phyloP scores from a whole-genome alignment of 2,888 invertebrate genomes.

The Actias luna region DNA sequence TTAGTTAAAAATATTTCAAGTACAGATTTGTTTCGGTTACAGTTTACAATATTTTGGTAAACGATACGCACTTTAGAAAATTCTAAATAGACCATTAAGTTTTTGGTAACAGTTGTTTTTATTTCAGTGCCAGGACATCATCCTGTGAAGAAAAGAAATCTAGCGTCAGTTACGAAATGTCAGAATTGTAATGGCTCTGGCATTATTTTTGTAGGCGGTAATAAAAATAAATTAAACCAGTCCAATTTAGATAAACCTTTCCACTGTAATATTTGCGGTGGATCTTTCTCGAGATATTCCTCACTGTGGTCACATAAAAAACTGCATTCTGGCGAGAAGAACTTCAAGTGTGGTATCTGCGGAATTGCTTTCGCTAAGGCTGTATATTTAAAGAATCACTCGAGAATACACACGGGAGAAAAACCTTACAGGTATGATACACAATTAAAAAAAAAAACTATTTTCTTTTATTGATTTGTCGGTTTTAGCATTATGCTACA shows the following conservation, averaged over 20 bases:
- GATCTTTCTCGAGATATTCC: slow-evolving; percentile 91
- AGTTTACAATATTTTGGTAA: too few relatives aligned
- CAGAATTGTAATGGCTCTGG: slow-evolving; percentile 95
- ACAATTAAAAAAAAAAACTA: too few relatives aligned
- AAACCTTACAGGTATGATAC: slow-evolving; percentile 70
- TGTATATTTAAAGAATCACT: slow-evolving; percentile 94
- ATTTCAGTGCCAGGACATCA: slow-evolving; percentile 82
- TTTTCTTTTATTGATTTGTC: too few relatives aligned
- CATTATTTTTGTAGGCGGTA: slow-evolving; percentile 89
- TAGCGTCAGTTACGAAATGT: slow-evolving; percentile 92
- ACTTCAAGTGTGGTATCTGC: slow-evolving; percentile 94
- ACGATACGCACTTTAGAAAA: too few relatives aligned
- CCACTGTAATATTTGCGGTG: slow-evolving; percentile 94
- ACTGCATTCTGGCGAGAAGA: slow-evolving; percentile 90
- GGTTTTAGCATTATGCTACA: too few relatives aligned
- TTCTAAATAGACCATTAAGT: background rate
- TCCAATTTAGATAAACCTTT: slow-evolving; percentile 89
- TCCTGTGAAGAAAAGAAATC: slow-evolving; percentile 91
- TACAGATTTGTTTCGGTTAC: too few relatives aligned
- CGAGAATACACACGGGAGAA: slow-evolving; percentile 91
- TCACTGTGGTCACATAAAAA: slow-evolving; percentile 95
- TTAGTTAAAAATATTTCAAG: too few relatives aligned
- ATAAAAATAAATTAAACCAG: slow-evolving; percentile 82
- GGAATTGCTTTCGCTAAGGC: slow-evolving; percentile 94
- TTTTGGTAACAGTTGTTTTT: background rate